Evolutionary conservation across 2,888 invertebrate genomes (phyloP), one percentile per base, ranked within the genome.

Genomic region (Ariolimax columbianus): DNA sequence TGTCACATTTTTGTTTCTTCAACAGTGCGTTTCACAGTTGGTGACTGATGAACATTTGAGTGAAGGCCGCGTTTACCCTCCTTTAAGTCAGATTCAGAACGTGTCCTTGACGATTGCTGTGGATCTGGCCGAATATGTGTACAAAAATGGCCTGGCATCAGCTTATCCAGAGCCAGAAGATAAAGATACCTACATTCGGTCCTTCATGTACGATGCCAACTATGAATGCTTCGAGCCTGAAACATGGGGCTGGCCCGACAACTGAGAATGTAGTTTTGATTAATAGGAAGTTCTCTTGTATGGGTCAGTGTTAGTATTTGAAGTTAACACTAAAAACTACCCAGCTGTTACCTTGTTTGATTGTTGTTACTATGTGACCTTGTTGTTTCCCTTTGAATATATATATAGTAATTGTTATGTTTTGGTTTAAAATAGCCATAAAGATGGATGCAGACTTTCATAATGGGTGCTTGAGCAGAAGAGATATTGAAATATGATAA

Each of bases 31-130:
- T 84, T 96, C 98, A 0, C 96, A 96, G 7, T 95, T 97, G 79
- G 98, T 98, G 14, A 96, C 96, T 0, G 96, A 97, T 78, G 95
- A 96, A 0, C 97, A 98, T 94, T 95, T 99, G 91, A 96, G 95
- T 0, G 96, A 95, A 83, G 99, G 99, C 86, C 96, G 98, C 89
- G 95, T 99, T 82, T 99, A 99, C 94, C 99, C 99, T 36, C 98
- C 98, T 0, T 95, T 99, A 26, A 95, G 95, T 68, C 95, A 96
- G 87, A 98, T 99, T 89, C 96, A 97, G 90, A 95, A 97, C 87
- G 97, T 98, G 92, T 99, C 99, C 0, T 95, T 98, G 82, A 96
- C 96, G 93, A 98, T 99, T 91, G 99, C 98, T 38, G 95, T 96
- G 66, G 96, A 96, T 92, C 94, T 98, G 84, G 96, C 97, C 79